Percentiles rank a stretch among this genome's conserved stretches.
These are phyloP conservation scores for Cataglyphis cursor DNA, from an alignment of 2,888 invertebrate species.

Conservation along the genomic window DNA sequence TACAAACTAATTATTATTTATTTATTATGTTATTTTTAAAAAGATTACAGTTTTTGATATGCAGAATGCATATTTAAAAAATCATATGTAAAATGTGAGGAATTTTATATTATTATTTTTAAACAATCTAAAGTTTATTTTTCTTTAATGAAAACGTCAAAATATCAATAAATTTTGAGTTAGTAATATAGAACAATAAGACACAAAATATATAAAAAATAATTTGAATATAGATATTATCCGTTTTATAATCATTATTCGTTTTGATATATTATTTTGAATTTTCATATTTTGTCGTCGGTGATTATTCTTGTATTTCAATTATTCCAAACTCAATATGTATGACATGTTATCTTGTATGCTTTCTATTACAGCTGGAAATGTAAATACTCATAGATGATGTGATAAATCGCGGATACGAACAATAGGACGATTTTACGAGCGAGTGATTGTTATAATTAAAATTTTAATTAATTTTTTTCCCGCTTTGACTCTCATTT, in stretches of 20 bases:
- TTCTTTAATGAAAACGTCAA: not conserved
- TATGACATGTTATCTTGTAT: slow-evolving; percentile 14
- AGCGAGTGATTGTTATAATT: slow-evolving; percentile 1
- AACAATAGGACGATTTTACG: not conserved
- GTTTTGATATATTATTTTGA: not conserved
- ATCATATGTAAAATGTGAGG: not conserved
- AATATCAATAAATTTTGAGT: not conserved
- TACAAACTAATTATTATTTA: not conserved
- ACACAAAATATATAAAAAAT: not conserved
- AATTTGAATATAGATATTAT: slow-evolving; percentile 4
- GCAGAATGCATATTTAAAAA: not conserved
- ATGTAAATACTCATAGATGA: slow-evolving; percentile 30
- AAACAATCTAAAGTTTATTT: not conserved
- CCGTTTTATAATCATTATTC: not conserved
- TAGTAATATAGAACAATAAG: not conserved
- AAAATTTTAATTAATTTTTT: slow-evolving; percentile 40
- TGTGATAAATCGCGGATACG: slow-evolving; percentile 2
- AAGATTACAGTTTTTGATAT: slow-evolving; percentile 4
- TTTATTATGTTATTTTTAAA: slow-evolving; percentile 9
- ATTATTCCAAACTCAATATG: slow-evolving; percentile 13
- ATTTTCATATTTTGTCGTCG: not conserved
- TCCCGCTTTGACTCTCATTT: slow-evolving; percentile 24
- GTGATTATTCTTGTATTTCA: slow-evolving; percentile 14
- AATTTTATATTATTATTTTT: not conserved
- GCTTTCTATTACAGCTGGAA: slow-evolving; percentile 17